These are phyloP conservation scores for Ptychochromis oligacanthus DNA, from an alignment of 2,113 vertebrate species.

Conservation along the genomic window DNA sequence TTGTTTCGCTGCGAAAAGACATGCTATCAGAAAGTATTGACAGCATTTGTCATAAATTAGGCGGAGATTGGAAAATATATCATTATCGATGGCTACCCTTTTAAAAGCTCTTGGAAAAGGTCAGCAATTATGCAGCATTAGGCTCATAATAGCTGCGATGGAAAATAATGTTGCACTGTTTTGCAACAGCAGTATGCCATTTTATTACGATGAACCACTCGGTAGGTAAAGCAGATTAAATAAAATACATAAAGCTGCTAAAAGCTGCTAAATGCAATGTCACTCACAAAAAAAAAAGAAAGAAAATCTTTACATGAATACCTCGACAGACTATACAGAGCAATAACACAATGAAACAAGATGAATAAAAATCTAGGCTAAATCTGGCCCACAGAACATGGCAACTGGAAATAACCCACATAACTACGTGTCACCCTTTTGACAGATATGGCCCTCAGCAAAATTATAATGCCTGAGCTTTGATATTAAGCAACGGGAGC, in stretches of 20 bases:
- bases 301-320: neutral
- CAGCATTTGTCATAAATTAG: conserved; percentile 56
- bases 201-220: neutral
- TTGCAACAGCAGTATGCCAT: neutral
- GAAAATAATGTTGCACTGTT: conserved; percentile 3
- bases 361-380: neutral
- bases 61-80: conserved; percentile 37
- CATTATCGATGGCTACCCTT: conserved; percentile 54
- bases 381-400: conserved; percentile 3
- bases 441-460: conserved; percentile 29
- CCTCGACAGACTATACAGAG: neutral
- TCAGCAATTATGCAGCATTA: conserved; percentile 39
- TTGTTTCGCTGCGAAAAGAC: conserved; percentile 39
- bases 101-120: conserved; percentile 59
- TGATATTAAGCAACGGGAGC: conserved; percentile 25
- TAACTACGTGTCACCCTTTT: conserved; percentile 15
- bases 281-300: neutral
- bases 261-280: neutral
- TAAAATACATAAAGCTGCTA: neutral
- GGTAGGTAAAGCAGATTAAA: neutral
- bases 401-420: conserved; percentile 13
- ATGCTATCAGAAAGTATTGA: conserved; percentile 51
- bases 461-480: conserved; percentile 25
- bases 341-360: neutral
- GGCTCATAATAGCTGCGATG: neutral